Evolutionary conservation across 2,113 vertebrate genomes (phyloP), one percentile per base, ranked within the genome.

Genomic region (Podiceps cristatus): DNA sequence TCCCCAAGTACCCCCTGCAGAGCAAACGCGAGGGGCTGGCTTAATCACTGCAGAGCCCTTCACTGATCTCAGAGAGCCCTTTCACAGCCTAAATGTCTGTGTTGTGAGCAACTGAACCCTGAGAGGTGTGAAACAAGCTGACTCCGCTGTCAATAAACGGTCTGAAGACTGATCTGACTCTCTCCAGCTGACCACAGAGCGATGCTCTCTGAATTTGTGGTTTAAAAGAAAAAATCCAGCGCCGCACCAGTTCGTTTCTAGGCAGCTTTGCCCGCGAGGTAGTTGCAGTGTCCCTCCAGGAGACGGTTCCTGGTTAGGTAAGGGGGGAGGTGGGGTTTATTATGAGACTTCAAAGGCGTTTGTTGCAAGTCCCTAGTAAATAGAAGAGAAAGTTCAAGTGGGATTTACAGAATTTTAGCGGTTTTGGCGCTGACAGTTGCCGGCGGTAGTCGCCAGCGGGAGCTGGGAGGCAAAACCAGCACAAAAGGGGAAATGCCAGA

Each of bases 111-210:
- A 81, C 8, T 55, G 86, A 88, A 59, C 79, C 82, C 68, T 7
- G 71, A 90, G 96, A 92, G 79, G 82, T 77, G 95, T 68, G 92
- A 91, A 96, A 86, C 14, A 7, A 78, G 64, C 92, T 88, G 90
- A 91, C 82, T 90, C 42, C 37, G 79, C 88, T 88, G 88, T 66
- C 5, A 1, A 35, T 49, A 5, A 74, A 69, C 2, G 71, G 10
- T 28, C 77, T 73, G 52, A 55, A 83, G 90, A 16, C 81, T 52
- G 68, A 24, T 55, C 47, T 47, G 78, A 33, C 90, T 94, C 77
- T 13, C 69, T 88, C 62, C 92, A 76, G 85, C 81, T 88, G 94
- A 86, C 95, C 86, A 55, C 90, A 67, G 75, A 80, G 86, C 14
- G 1, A 2, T 44, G 82, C 19, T 88, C 11, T 55, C 68, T 94